These are phyloP conservation scores for Drosophila monieri DNA, from an alignment of 2,888 invertebrate species.

Conservation along the genomic window DNA sequence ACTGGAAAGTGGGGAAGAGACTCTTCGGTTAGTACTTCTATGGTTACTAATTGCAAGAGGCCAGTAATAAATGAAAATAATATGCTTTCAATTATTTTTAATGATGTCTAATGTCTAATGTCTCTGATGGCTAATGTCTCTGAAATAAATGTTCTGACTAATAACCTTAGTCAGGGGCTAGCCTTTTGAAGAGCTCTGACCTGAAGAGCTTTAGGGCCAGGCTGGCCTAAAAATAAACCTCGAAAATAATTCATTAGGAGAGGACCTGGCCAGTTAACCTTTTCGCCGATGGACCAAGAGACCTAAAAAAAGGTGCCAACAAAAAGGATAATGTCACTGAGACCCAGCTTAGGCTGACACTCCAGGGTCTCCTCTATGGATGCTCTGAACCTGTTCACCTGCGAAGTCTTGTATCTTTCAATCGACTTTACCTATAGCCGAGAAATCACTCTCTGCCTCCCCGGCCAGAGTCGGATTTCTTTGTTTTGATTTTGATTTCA, in stretches of 20 bases:
- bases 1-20: slow-evolving; percentile 48
- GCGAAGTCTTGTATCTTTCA: too few species aligned
- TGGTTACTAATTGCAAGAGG: too few species aligned
- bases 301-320: slow-evolving; percentile 55
- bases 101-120: too few species aligned
- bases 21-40: slow-evolving; percentile 48
- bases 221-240: slow-evolving; percentile 38
- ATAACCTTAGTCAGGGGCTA: too few species aligned
- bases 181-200: too few species aligned
- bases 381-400: too few species aligned
- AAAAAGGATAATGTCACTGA: slow-evolving; percentile 57
- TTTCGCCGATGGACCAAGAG: slow-evolving; percentile 26
- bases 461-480: slow-evolving; percentile 21
- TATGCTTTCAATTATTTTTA: background rate
- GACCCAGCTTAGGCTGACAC: slow-evolving; percentile 27
- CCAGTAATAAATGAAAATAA: slow-evolving; percentile 11
- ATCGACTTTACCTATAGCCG: slow-evolving; percentile 16
- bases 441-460: slow-evolving; percentile 18
- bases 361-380: slow-evolving; percentile 6
- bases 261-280: slow-evolving; percentile 18
- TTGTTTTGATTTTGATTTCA: slow-evolving; percentile 58
- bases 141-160: too few species aligned
- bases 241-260: slow-evolving; percentile 36
- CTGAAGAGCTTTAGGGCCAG: too few species aligned
- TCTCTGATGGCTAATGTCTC: too few species aligned